phyloP scores from a whole-genome alignment of 2,113 vertebrate genomes.

The Otus sunia region DNA sequence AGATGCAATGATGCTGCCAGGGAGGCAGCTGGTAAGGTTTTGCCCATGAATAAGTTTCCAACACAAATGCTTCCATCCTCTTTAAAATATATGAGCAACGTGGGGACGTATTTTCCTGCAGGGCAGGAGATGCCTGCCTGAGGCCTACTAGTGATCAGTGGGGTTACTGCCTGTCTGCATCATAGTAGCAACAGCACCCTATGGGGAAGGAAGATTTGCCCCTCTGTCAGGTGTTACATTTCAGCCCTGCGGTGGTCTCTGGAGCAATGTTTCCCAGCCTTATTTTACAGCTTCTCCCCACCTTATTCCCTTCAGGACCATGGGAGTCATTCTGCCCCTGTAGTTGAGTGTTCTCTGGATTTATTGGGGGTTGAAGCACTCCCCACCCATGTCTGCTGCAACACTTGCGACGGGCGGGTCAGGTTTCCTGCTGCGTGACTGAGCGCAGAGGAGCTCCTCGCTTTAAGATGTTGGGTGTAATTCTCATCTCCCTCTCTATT shows the following conservation, averaged over 20 bases:
- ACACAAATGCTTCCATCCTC: neutral
- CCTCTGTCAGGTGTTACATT: neutral
- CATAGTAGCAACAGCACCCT: neutral
- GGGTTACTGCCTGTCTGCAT: neutral
- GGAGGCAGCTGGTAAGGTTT: neutral
- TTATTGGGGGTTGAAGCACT: neutral
- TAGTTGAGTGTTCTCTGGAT: neutral
- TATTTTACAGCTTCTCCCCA: neutral
- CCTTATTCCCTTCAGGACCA: neutral
- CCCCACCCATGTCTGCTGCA: neutral
- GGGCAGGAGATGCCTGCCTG: neutral
- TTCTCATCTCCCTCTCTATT: neutral
- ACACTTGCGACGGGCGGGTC: neutral
- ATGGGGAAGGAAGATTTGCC: neutral
- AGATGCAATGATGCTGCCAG: neutral
- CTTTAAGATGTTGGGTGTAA: neutral
- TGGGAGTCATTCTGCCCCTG: neutral
- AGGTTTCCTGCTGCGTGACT: neutral
- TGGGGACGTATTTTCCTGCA: neutral
- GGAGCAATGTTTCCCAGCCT: neutral
- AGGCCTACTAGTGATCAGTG: neutral
- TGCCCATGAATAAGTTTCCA: neutral
- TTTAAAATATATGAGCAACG: neutral
- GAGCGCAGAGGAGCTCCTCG: rapidly evolving
- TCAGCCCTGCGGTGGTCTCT: neutral